Conservation (phyloP, 2,113 vertebrate genomes). For the Australoheros scitulus region DNA sequence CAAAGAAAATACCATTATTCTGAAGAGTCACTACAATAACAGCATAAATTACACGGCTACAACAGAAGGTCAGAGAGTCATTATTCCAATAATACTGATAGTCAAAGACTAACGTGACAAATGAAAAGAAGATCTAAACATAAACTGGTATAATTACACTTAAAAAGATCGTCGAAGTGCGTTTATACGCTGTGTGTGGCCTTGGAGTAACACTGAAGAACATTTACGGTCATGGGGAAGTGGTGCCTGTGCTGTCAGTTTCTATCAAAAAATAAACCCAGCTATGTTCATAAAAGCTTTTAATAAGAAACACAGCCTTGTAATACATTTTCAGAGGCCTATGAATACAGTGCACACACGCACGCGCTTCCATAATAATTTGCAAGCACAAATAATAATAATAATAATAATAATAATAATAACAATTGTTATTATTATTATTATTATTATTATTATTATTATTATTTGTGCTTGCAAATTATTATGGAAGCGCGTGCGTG, state of each 20-base stretch:
- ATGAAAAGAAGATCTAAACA: neutral
- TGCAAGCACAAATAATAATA: neutral
- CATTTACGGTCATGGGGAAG: neutral
- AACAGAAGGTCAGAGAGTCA: neutral
- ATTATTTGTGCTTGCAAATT: neutral
- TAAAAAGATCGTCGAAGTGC: neutral
- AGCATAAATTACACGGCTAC: neutral
- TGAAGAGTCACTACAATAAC: neutral
- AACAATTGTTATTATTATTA: neutral
- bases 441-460: neutral
- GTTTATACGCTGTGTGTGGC: neutral
- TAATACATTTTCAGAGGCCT: neutral
- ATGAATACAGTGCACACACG: neutral
- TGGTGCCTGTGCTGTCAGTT: constrained; percentile 1
- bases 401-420: neutral
- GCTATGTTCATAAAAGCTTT: neutral
- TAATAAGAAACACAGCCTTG: neutral
- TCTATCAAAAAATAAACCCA: neutral
- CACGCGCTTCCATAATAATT: neutral
- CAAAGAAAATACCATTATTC: neutral
- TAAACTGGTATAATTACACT: neutral
- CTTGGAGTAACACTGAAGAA: neutral
- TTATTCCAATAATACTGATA: constrained; percentile 3
- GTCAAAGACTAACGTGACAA: neutral
- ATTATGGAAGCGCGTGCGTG: neutral